phyloP scores from a whole-genome alignment of 2,113 vertebrate species.

The Saguinus midas region DNA sequence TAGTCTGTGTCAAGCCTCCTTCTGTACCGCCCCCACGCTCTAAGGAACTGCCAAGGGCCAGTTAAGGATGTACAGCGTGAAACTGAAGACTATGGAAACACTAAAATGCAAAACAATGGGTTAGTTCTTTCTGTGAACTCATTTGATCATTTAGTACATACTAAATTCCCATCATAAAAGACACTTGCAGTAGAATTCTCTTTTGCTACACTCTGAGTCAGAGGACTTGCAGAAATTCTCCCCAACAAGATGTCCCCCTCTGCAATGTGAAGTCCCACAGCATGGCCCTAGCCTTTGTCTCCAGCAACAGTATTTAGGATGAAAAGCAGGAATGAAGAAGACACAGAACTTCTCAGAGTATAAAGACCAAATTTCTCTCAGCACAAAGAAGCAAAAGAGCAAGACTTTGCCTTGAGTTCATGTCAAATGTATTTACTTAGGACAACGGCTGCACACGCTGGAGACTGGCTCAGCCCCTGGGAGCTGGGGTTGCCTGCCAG shows the following conservation, averaged over 20 bases:
- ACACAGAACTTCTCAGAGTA: neutral
- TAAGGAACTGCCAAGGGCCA: neutral
- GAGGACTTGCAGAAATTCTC: neutral
- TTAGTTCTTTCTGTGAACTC: neutral
- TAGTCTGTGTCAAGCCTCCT: neutral
- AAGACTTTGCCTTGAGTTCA: neutral
- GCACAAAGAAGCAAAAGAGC: neutral
- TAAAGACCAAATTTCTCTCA: neutral
- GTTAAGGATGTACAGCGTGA: neutral
- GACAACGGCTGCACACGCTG: neutral
- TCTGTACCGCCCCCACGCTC: rapidly evolving
- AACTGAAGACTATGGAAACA: neutral
- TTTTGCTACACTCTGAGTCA: neutral
- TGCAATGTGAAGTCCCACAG: neutral
- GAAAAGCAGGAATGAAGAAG: neutral
- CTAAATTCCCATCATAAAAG: neutral
- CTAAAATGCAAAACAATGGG: neutral
- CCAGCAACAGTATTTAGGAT: neutral
- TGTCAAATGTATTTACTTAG: neutral
- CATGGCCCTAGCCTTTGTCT: neutral
- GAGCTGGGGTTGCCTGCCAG: neutral
- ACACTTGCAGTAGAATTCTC: neutral
- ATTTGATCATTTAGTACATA: neutral
- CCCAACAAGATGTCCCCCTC: neutral
- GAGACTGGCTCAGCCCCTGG: neutral